A percentile compares a stretch with the other conserved stretches of the same genome.
Conservation (phyloP, 2,888 invertebrate species). For the Campoletis raptor region DNA sequence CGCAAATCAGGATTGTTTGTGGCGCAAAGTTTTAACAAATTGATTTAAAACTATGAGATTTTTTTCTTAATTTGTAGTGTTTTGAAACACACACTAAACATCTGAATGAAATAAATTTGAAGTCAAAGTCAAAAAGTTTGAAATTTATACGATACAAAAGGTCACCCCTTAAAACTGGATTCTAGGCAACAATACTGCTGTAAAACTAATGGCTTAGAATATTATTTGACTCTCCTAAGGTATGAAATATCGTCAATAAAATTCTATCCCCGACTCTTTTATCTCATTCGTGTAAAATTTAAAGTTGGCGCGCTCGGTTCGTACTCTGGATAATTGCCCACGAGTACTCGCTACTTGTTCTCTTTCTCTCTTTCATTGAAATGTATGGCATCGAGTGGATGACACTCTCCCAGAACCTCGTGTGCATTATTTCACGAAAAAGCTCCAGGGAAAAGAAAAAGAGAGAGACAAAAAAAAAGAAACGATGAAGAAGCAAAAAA, state of each 20-base stretch:
- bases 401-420: slow-evolving; percentile 78
- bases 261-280: background rate
- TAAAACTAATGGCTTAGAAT: background rate
- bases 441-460: slow-evolving; percentile 56
- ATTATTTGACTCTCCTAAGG: background rate
- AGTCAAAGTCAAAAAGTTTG: too few species aligned
- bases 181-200: too few species aligned
- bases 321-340: slow-evolving; percentile 59
- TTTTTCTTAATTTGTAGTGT: too few species aligned
- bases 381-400: slow-evolving; percentile 75
- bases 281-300: slow-evolving; percentile 8
- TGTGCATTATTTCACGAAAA: slow-evolving; percentile 75
- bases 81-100: too few species aligned
- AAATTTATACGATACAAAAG: too few species aligned
- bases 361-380: slow-evolving; percentile 74
- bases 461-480: slow-evolving; percentile 71
- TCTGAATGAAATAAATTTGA: too few species aligned
- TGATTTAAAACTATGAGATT: too few species aligned
- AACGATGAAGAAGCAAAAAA: background rate
- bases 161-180: too few species aligned
- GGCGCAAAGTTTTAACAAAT: too few species aligned
- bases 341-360: slow-evolving; percentile 20
- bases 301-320: slow-evolving; percentile 18
- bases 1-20: too few species aligned
- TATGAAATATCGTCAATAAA: background rate